Base-by-base conservation (phyloP, 2,888 invertebrate genomes). In the Gasteruption jaculator region DNA sequence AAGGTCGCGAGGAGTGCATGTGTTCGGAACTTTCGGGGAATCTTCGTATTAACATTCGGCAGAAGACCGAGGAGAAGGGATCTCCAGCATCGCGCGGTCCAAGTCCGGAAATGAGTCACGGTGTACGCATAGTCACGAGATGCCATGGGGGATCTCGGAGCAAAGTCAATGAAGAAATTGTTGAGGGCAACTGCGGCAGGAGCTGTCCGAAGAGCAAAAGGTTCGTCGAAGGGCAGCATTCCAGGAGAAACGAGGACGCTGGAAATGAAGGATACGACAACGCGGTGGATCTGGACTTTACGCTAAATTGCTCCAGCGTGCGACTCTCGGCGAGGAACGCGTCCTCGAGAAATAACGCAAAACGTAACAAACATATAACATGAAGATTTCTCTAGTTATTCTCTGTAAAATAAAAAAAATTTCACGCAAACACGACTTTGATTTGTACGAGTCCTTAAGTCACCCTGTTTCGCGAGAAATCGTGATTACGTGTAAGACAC, bases 31-130 rank as follows among this genome's bases (percentile, higher is more conserved):
- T 64, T 43, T 53, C 62, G 21, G 57, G 57, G 48, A 59, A 57
- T 44, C 46, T 63, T 8, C 60, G 61, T 6, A 56, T 60, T 26
- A 55, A 60, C 53, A 54, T 61, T 48, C 54, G 53, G 38, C 55
- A 58, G 45, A 53, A 58, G 27, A 54, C 56, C 16, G 60, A 64
- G 45, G 48, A 57, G 27, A 45, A 29, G n/a, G 42, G 43, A 33
- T 39, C 33, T 5, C 26, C 38, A 10, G 48, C 16, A 10, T 45
- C 57, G 22, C 56, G 58, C 2, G 54, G 54, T 24, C 50, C 58
- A 3, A 65, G 66, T 41, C 66, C 67, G 56, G 66, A 66, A 58
- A 59, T 65, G 58, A 65, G 60, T 53, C 68, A 65, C 40, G 60
- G 59, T 15, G 65, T 66, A 48, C 56, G 61, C 38, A 66, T 67